These are phyloP conservation scores for Myrmophylax atrothorax DNA, from an alignment of 2,113 vertebrate genomes.

Conservation along the genomic window DNA sequence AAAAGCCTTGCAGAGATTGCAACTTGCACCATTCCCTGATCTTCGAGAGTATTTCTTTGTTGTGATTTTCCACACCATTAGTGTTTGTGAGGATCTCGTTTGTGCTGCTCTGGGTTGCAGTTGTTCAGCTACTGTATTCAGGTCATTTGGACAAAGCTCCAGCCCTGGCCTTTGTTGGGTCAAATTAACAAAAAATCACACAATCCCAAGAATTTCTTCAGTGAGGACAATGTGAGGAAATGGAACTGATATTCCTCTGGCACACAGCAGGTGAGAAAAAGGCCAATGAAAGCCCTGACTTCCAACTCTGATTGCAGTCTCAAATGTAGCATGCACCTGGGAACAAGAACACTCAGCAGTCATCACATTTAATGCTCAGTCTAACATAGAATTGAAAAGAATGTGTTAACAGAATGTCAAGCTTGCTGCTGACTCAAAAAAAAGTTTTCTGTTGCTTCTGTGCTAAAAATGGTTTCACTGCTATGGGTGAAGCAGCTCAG, in stretches of 20 bases:
- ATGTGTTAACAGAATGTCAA: not conserved
- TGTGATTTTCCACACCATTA: not conserved
- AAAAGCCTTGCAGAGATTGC: not conserved
- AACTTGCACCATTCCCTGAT: not conserved
- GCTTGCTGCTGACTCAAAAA: not conserved
- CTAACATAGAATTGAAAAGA: not conserved
- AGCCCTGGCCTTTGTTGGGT: not conserved
- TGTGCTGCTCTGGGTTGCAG: not conserved
- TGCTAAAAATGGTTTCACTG: not conserved
- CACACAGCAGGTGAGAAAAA: not conserved
- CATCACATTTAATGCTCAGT: not conserved
- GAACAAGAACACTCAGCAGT: not conserved
- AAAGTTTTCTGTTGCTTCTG: not conserved
- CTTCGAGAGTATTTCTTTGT: not conserved
- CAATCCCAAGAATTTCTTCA: not conserved
- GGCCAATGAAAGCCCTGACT: not conserved
- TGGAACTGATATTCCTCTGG: not conserved
- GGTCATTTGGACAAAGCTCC: not conserved
- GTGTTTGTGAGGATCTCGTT: not conserved
- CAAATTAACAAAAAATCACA: not conserved
- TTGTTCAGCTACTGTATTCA: not conserved
- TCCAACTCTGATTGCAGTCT: not conserved
- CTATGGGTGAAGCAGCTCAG: not conserved
- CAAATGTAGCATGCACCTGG: not conserved
- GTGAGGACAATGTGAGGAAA: not conserved